phyloP scores from a whole-genome alignment of 2,888 invertebrate genomes.

The Aleiodes alternator region DNA sequence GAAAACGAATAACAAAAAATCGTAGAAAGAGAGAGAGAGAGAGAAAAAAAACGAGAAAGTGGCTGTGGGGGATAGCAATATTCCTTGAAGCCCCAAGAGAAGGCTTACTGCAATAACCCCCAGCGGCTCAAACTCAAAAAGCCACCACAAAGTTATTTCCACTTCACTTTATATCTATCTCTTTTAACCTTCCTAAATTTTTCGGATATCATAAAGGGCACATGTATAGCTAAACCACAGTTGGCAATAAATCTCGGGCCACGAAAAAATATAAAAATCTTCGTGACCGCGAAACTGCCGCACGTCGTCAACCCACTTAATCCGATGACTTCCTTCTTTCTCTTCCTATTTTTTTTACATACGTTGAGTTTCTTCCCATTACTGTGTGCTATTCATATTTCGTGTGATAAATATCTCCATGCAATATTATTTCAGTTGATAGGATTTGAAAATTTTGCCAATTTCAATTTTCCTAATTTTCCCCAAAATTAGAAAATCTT shows the following conservation, averaged over 20 bases:
- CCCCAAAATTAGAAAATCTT: no score
- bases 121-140: conserved; percentile 71
- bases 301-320: conserved; percentile 46
- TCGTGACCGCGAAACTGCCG: conserved; percentile 51
- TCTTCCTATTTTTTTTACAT: background rate
- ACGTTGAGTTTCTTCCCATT: background rate
- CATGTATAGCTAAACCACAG: conserved; percentile 45
- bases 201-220: conserved; percentile 38
- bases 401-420: background rate
- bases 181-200: conserved; percentile 41
- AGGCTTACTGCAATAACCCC: conserved; percentile 75
- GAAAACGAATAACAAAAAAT: conserved; percentile 52
- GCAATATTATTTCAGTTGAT: conserved; percentile 2
- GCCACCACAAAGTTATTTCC: conserved; percentile 56
- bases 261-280: conserved; percentile 48
- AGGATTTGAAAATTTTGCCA: no score
- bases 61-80: conserved; percentile 70
- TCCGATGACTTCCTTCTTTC: conserved; percentile 37
- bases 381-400: background rate
- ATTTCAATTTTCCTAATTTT: no score
- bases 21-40: conserved; percentile 55
- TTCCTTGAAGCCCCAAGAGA: conserved; percentile 74
- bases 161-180: conserved; percentile 62
- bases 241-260: conserved; percentile 54
- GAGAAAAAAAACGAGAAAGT: conserved; percentile 55